Evolutionary conservation across 2,113 vertebrate species (phyloP).

Genomic region (Tachuris rubrigastra): DNA sequence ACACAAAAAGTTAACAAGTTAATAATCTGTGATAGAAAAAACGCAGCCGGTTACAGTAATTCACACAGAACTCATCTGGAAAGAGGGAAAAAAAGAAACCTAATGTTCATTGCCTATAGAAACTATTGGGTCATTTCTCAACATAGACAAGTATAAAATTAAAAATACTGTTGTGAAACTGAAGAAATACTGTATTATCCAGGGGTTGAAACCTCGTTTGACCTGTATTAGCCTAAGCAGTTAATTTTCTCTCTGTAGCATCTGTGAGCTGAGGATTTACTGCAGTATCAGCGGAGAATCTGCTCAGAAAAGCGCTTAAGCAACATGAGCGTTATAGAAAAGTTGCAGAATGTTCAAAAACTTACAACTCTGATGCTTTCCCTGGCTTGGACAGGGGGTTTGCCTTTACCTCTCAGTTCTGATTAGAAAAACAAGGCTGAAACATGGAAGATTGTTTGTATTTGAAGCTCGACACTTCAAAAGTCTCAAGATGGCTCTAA

Average conservation of each 20-base stretch:
- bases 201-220: conserved; percentile 71
- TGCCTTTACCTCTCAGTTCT: not conserved
- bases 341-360: not conserved
- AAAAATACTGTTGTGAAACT: conserved; percentile 65
- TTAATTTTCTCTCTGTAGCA: conserved; percentile 26
- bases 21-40: conserved; percentile 73
- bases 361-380: not conserved
- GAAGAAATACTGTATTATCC: conserved; percentile 67
- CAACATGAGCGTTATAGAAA: not conserved
- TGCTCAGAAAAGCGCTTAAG: not conserved
- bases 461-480: conserved; percentile 25
- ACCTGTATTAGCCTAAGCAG: conserved; percentile 18
- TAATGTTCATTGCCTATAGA: conserved; percentile 61
- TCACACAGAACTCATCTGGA: conserved; percentile 63
- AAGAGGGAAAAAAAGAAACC: conserved; percentile 53
- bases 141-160: conserved; percentile 69
- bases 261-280: not conserved
- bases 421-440: conserved; percentile 35
- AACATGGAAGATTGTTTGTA: not conserved
- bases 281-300: not conserved
- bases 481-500: conserved; percentile 19
- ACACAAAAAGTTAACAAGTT: conserved; percentile 74
- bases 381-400: not conserved
- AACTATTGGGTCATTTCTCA: conserved; percentile 60
- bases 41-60: conserved; percentile 58